phyloP scores from a whole-genome alignment of 2,888 invertebrate species.

The Chalcis sispes region DNA sequence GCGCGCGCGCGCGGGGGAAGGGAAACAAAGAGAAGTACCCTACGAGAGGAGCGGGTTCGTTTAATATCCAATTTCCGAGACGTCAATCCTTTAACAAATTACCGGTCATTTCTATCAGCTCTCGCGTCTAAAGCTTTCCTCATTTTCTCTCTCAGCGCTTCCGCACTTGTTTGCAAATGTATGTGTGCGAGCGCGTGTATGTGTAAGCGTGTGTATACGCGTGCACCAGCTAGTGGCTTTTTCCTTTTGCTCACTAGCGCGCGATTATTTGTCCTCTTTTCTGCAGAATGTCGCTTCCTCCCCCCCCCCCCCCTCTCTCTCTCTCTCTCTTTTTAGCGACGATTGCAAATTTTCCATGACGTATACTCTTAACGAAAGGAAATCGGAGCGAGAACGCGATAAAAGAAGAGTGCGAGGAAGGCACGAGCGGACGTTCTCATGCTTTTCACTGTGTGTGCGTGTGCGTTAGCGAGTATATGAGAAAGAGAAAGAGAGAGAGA shows the following conservation, averaged over 20 bases:
- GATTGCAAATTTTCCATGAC: constrained; percentile 45
- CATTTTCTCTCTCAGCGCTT: constrained; percentile 34
- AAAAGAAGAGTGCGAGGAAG: too few relatives aligned
- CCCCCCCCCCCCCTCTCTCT: background rate
- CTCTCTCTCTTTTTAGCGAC: constrained; percentile 9
- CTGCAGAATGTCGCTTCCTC: background rate
- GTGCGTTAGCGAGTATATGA: too few relatives aligned
- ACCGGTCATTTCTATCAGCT: constrained; percentile 64
- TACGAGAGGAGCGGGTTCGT: constrained; percentile 61
- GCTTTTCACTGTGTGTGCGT: too few relatives aligned
- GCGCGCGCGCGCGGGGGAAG: constrained; percentile 13
- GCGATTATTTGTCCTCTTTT: constrained; percentile 13
- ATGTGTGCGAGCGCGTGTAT: too few relatives aligned
- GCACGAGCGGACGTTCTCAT: too few relatives aligned
- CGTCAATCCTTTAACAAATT: constrained; percentile 72
- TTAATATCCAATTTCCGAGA: constrained; percentile 73
- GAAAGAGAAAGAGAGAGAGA: too few relatives aligned
- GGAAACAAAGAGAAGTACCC: constrained; percentile 57
- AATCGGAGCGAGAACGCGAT: constrained; percentile 14
- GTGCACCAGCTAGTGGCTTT: too few relatives aligned
- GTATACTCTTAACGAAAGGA: background rate
- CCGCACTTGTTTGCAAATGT: too few relatives aligned
- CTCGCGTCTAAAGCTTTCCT: constrained; percentile 59
- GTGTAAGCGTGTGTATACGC: too few relatives aligned
- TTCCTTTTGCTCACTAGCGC: constrained; percentile 1